Evolutionary conservation across 2,797 vertebrate genomes (phyloP).

Genomic region (Bradypodion ventrale): DNA sequence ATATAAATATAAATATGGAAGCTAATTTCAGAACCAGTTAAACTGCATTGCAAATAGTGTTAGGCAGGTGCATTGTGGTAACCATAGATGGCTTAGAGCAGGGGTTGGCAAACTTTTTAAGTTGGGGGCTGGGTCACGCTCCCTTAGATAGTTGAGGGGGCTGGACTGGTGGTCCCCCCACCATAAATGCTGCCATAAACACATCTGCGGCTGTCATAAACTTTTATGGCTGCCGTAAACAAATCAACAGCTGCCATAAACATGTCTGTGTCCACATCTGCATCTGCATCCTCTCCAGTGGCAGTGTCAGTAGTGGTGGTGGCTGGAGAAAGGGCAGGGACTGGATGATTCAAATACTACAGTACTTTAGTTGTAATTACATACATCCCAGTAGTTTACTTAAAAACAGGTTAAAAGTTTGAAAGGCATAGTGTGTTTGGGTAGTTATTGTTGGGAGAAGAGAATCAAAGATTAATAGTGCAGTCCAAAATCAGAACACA

Average conservation of each 20-base stretch:
- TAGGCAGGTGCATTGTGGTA: neutral
- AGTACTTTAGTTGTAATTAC: neutral
- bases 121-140: too few relatives aligned
- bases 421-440: neutral
- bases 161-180: neutral
- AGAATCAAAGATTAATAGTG: neutral
- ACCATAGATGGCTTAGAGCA: constrained; percentile 8
- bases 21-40: constrained; percentile 58
- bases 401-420: neutral
- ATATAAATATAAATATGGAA: constrained; percentile 68
- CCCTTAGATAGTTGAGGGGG: neutral
- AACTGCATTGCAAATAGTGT: constrained; percentile 17
- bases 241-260: too few relatives aligned
- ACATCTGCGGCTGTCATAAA: too few relatives aligned
- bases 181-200: too few relatives aligned
- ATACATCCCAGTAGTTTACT: neutral
- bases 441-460: accelerated
- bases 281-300: too few relatives aligned
- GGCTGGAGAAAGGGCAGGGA: too few relatives aligned
- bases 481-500: neutral
- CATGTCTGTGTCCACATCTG: too few relatives aligned
- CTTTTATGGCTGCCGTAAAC: too few relatives aligned
- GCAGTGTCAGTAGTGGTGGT: too few relatives aligned
- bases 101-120: too few relatives aligned
- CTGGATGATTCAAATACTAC: too few relatives aligned